These are phyloP conservation scores for Vidua chalybeata DNA, from an alignment of 2,113 vertebrate genomes.

Conservation along the genomic window DNA sequence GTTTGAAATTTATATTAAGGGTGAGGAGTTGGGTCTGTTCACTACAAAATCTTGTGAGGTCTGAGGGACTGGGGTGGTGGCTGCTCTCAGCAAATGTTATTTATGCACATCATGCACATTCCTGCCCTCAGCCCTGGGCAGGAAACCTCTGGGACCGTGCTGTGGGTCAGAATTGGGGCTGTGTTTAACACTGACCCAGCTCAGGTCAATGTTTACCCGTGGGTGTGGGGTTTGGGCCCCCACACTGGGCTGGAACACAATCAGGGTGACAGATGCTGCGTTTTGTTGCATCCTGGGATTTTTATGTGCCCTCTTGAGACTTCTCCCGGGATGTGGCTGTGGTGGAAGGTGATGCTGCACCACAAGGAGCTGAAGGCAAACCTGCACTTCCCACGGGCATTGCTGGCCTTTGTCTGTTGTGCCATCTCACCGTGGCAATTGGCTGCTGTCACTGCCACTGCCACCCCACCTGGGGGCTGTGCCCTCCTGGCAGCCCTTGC, in stretches of 20 bases:
- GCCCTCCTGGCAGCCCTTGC: not conserved
- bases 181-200: not conserved
- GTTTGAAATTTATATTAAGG: not conserved
- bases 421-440: not conserved
- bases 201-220: not conserved
- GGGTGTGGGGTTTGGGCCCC: not conserved
- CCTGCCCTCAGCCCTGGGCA: not conserved
- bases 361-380: too few relatives aligned
- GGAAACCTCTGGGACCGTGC: not conserved
- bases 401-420: not conserved
- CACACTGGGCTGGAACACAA: too few relatives aligned
- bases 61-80: not conserved
- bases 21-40: too few relatives aligned
- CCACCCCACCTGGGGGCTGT: not conserved
- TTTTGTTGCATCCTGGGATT: not conserved
- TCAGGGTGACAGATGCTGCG: fast-evolving
- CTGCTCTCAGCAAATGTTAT: not conserved
- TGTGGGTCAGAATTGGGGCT: not conserved
- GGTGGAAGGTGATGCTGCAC: not conserved
- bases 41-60: not conserved
- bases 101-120: not conserved
- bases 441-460: not conserved
- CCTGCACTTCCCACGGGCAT: not conserved
- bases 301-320: not conserved
- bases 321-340: not conserved